These are phyloP conservation scores for Eufriesea mexicana DNA, from an alignment of 1,140 invertebrate species.

Conservation along the genomic window DNA sequence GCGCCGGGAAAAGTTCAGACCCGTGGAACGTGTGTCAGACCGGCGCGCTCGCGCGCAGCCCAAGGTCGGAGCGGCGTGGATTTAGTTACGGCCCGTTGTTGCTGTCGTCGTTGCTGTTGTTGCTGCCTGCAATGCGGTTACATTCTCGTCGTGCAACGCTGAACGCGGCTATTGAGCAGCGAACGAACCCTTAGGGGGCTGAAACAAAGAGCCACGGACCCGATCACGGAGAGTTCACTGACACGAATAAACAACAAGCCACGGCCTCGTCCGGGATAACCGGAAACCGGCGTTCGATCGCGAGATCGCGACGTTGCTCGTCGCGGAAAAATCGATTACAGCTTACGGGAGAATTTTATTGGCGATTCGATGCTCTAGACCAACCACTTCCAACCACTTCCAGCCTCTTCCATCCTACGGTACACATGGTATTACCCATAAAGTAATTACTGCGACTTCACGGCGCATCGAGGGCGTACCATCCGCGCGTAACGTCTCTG, in stretches of 20 bases:
- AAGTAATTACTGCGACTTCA: no score
- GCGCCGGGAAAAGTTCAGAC: slow-evolving; percentile 67
- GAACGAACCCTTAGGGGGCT: slow-evolving; percentile 19
- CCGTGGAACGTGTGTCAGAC: slow-evolving; percentile 68
- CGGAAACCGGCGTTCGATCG: neutral
- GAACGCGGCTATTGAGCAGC: slow-evolving; percentile 39
- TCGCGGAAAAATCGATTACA: no score
- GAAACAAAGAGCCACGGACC: slow-evolving; percentile 57
- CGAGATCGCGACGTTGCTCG: no score
- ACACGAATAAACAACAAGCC: slow-evolving; percentile 29
- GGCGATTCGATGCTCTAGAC: no score
- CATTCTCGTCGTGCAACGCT: slow-evolving; percentile 51
- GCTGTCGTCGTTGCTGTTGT: slow-evolving; percentile 28
- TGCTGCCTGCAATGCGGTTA: slow-evolving; percentile 46
- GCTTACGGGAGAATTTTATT: no score
- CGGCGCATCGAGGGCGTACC: no score
- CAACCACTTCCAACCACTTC: no score
- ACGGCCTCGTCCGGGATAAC: no score
- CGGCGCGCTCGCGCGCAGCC: slow-evolving; percentile 37
- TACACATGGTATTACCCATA: no score
- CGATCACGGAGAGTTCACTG: slow-evolving; percentile 20
- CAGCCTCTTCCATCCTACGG: no score
- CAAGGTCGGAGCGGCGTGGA: slow-evolving; percentile 67
- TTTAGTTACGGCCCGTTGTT: slow-evolving; percentile 67
- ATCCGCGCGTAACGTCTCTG: no score